These are phyloP conservation scores for Lordiphosa stackelbergi DNA, from an alignment of 1,140 invertebrate species.

Conservation along the genomic window DNA sequence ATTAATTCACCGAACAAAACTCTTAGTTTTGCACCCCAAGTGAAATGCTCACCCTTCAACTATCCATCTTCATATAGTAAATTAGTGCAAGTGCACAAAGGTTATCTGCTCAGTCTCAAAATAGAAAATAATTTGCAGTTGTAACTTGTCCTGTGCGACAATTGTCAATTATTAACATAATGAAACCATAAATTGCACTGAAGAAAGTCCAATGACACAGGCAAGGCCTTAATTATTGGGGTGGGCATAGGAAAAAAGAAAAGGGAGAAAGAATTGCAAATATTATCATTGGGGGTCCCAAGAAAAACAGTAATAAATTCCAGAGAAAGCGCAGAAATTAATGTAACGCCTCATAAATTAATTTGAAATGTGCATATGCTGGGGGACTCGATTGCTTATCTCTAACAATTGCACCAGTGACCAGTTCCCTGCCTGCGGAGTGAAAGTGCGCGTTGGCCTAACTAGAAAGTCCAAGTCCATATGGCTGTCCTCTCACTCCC, in stretches of 20 bases:
- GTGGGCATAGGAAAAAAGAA: conserved; percentile 2
- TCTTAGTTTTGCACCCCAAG: too few relatives aligned
- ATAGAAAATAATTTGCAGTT: conserved; percentile 41
- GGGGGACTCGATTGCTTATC: conserved; percentile 18
- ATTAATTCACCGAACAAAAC: too few relatives aligned
- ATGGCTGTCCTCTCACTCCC: conserved; percentile 39
- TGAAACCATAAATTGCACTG: conserved; percentile 64
- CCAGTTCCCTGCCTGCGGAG: conserved; percentile 9
- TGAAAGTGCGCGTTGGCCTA: conserved; percentile 42
- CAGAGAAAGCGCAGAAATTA: conserved; percentile 61
- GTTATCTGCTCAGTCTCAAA: conserved; percentile 36
- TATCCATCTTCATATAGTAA: conserved; percentile 11
- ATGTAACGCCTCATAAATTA: conserved; percentile 73
- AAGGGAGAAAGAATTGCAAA: conserved; percentile 23
- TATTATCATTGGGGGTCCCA: conserved; percentile 19
- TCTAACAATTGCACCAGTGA: conserved; percentile 26
- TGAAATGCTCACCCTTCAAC: too few relatives aligned
- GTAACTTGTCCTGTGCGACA: conserved; percentile 32
- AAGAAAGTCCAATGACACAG: conserved; percentile 73
- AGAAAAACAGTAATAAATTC: conserved; percentile 33
- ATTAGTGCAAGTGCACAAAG: conserved; percentile 46
- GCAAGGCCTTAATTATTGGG: not conserved
- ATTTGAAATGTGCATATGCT: conserved; percentile 59
- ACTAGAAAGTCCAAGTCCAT: conserved; percentile 42
- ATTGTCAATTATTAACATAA: conserved; percentile 76